Evolutionary conservation across 1,140 invertebrate species (phyloP).

Genomic region (Helicoverpa zea): DNA sequence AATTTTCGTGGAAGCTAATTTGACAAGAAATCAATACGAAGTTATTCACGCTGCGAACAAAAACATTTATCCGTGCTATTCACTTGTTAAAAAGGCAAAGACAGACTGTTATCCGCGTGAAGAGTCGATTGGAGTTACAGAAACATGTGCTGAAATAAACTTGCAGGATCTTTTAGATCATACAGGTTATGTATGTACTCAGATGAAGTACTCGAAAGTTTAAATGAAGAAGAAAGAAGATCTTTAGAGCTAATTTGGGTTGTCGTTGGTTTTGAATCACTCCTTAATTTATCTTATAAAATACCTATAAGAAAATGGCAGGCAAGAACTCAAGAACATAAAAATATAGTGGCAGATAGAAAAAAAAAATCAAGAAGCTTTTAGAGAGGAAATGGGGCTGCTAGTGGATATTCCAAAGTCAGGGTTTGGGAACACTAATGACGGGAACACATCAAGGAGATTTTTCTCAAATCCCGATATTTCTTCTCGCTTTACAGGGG

Average conservation of each 20-base stretch:
- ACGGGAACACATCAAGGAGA: constrained; percentile 33
- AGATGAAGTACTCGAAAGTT: too few relatives aligned
- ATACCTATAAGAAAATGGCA: constrained; percentile 61
- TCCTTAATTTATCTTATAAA: constrained; percentile 65
- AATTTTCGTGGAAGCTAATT: constrained; percentile 41
- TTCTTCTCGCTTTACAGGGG: constrained; percentile 9
- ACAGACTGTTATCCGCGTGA: constrained; percentile 39
- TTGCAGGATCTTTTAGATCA: constrained; percentile 53
- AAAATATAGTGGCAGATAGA: constrained; percentile 28
- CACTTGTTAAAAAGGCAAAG: constrained; percentile 32
- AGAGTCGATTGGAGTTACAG: constrained; percentile 55
- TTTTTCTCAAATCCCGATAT: constrained; percentile 22
- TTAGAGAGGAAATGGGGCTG: constrained; percentile 62
- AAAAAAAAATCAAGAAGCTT: constrained; percentile 61
- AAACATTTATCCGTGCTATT: constrained; percentile 46
- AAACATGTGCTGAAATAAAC: constrained; percentile 61
- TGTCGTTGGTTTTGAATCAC: constrained; percentile 19
- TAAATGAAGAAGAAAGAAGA: too few relatives aligned
- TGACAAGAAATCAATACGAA: constrained; percentile 42
- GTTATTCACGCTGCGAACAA: constrained; percentile 24
- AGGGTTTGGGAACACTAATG: constrained; percentile 15
- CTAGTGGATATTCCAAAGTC: constrained; percentile 69
- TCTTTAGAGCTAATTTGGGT: not conserved
- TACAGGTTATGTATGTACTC: too few relatives aligned
- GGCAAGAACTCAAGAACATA: not conserved